A percentile compares a stretch with the other conserved stretches of the same genome.
phyloP scores from a whole-genome alignment of 1,140 invertebrate genomes.

The Amyelois transitella region DNA sequence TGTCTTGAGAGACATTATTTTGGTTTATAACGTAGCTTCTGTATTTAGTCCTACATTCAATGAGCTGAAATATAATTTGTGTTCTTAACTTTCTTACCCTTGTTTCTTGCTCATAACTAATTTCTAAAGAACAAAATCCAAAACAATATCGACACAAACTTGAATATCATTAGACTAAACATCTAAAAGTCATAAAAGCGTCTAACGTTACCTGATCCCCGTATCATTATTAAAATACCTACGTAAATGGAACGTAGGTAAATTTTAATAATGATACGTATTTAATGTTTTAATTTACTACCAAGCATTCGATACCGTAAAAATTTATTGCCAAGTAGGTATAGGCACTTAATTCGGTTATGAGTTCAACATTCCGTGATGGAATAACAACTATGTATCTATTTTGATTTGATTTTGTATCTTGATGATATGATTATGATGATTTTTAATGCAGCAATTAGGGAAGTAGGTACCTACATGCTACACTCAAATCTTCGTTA shows the following conservation, averaged over 20 bases:
- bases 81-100: too few species aligned
- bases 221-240: neutral
- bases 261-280: neutral
- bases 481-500: too few species aligned
- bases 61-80: too few species aligned
- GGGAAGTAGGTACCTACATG: too few species aligned
- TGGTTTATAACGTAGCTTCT: too few species aligned
- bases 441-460: neutral
- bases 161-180: too few species aligned
- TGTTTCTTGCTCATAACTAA: too few species aligned
- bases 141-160: too few species aligned
- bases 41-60: too few species aligned
- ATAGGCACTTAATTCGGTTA: conserved; percentile 44
- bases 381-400: neutral
- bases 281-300: conserved; percentile 21
- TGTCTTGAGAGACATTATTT: neutral
- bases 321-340: conserved; percentile 44
- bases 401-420: neutral
- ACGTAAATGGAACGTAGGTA: too few species aligned
- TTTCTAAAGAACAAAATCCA: too few species aligned
- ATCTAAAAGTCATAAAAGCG: neutral
- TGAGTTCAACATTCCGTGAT: conserved; percentile 11
- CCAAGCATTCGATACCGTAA: conserved; percentile 36
- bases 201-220: neutral
- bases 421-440: neutral